Evolutionary conservation across 2,888 invertebrate genomes (phyloP), one percentile per base, ranked within the genome.

Genomic region (Netelia virgata): DNA sequence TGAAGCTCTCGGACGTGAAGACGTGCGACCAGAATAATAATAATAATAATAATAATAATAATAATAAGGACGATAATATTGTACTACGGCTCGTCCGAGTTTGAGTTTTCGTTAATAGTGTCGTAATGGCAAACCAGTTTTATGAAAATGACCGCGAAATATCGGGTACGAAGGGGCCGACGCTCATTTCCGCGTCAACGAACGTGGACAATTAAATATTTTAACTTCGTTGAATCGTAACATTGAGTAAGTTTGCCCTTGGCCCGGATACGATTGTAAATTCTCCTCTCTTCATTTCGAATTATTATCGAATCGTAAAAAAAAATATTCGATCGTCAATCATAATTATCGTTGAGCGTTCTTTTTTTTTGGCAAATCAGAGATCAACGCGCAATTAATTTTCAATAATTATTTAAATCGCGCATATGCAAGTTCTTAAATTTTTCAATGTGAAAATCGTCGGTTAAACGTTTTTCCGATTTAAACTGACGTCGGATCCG

Each of bases 71-170:
- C 28, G 61, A 70, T 43, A 53, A 78, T 66, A 57, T 66, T 28
- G 63, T 10, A 23, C 11, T 50, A n/a, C 11, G n/a, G 28, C 43
- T 76, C 57, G 68, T 57, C 53, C 41, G 70, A 16, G 69, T 1
- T 18, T 57, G 3, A n/a, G n/a, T 23, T 78, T 70, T 59, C 61
- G 78, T 70, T 78, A 64, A 82, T 70, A 77, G 82, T 78, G 81
- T 74, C 78, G 11, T 74, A 64, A 82, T 82, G 74, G 57, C 55
- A 81, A 74, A 81, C 70, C 61, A 73, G 81, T 82, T 82, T 55
- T 20, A 61, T 70, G 50, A 78, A 50, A 70, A 70, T 63, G 69
- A 50, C 74, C 68, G 36, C 77, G 53, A 74, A 43, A 20, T n/a
- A 14, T 23, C 11, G 66, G 20, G 50, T 64, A 73, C 50, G 41